Conservation (phyloP, 2,797 vertebrate genomes). For the Enteromius trimaculatus region DNA sequence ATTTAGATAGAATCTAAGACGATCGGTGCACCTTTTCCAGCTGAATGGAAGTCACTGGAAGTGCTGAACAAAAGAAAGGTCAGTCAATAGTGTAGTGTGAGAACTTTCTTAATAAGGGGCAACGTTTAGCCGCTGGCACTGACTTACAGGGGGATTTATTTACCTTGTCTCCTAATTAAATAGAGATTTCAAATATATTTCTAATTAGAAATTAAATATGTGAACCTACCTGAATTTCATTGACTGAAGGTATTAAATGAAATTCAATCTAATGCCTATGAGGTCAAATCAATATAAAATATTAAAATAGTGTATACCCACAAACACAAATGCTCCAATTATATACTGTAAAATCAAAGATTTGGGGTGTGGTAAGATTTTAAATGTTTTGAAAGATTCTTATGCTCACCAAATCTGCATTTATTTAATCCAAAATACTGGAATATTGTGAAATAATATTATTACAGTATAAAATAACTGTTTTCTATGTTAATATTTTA, state of each 20-base stretch:
- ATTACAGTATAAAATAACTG: background rate
- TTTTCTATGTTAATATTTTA: background rate
- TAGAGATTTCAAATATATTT: background rate
- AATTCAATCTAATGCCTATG: background rate
- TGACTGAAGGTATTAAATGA: no score
- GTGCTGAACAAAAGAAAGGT: constrained; percentile 22
- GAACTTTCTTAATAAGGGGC: background rate
- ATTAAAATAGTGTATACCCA: background rate
- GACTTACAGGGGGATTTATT: background rate
- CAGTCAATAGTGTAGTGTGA: constrained; percentile 7
- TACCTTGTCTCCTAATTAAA: background rate
- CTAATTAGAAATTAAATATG: background rate
- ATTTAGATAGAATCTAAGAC: constrained; percentile 34
- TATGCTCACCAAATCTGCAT: background rate
- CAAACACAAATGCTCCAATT: background rate
- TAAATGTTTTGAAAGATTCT: background rate
- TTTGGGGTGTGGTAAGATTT: background rate
- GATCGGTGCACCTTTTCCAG: constrained; percentile 2
- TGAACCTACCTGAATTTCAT: no score
- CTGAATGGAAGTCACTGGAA: constrained; percentile 33
- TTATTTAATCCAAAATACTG: background rate
- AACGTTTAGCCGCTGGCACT: background rate
- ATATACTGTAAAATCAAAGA: background rate
- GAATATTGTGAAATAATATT: background rate
- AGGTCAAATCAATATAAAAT: background rate